Base-by-base conservation (phyloP, 2,888 invertebrate species). In the Cephus nigrinus region DNA sequence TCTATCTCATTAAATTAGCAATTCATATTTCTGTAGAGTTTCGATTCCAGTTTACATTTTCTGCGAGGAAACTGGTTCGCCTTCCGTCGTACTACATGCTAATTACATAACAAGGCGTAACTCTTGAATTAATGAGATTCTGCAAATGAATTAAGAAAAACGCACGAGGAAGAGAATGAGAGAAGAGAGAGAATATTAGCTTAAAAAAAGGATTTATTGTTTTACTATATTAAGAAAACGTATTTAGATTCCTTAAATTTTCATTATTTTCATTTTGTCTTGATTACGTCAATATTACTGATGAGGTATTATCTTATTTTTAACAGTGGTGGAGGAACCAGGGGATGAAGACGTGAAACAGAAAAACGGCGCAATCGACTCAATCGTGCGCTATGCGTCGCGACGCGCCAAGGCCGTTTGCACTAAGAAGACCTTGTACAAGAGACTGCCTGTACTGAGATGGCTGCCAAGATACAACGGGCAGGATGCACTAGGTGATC, bases 381-480 rank as follows among this genome's bases (percentile, higher is more conserved):
- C 88, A 69, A 87, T 91, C 9, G 87, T 89, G 30, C 86, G 86
- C 23, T 93, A 93, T 92, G 84, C 93, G 11, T 91, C 89, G 76
- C 89, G 92, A 77, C 93, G 93, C 85, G 89, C 92, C 4, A 91
- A 88, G 76, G 92, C 92, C 68, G 90, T 92, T 11, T 94, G 94
- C 86, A 95, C 95, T 80, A 94, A 94, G 86, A 96, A 95, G 92
- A 95, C 94, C 81, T 92, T 97, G 34, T 93, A 95, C 91, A 95
- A 95, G 90, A 93, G 96, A 79, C 86, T 97, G 75, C 97, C 98
- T 11, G 93, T 97, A 76, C 89, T 95, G 9, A 92, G 90, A 77
- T 98, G 98, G 98, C 91, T 97, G 83, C 97, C 97, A 5, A 94
- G 93, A 87, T 97, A 98, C 92, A 94, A 93, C 85, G 88, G 92